Evolutionary conservation across 2,113 vertebrate genomes (phyloP).

Genomic region (Bungarus multicinctus): DNA sequence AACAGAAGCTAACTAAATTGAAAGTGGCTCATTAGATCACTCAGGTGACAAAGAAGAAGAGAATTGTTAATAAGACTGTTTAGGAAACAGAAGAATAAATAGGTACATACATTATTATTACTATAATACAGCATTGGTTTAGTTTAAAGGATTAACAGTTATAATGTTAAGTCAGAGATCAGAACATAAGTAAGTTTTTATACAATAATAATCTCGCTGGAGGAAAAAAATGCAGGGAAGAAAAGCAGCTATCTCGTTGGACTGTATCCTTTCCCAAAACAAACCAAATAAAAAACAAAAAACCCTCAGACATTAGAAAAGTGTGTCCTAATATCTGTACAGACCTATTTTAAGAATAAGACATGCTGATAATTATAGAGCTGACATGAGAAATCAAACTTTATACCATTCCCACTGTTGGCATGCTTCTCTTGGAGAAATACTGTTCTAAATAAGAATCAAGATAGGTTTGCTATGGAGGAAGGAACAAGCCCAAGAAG

Average conservation of each 20-base stretch:
- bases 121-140: background rate
- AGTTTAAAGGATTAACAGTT: background rate
- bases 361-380: background rate
- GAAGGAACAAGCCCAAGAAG: background rate
- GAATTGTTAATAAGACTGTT: background rate
- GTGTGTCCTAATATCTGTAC: background rate
- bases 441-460: background rate
- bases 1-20: background rate
- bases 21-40: background rate
- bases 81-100: background rate
- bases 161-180: background rate
- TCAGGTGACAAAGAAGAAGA: background rate
- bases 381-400: background rate
- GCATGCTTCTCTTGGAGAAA: background rate
- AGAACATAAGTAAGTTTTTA: background rate
- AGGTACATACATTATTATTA: background rate
- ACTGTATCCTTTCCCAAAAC: background rate
- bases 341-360: background rate
- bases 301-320: background rate
- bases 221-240: background rate
- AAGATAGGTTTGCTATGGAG: background rate
- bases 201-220: background rate
- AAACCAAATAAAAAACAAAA: background rate
- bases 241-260: rapidly evolving
- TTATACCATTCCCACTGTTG: background rate